Conservation (phyloP, 2,888 invertebrate genomes). For the Amphipoea lucens region DNA sequence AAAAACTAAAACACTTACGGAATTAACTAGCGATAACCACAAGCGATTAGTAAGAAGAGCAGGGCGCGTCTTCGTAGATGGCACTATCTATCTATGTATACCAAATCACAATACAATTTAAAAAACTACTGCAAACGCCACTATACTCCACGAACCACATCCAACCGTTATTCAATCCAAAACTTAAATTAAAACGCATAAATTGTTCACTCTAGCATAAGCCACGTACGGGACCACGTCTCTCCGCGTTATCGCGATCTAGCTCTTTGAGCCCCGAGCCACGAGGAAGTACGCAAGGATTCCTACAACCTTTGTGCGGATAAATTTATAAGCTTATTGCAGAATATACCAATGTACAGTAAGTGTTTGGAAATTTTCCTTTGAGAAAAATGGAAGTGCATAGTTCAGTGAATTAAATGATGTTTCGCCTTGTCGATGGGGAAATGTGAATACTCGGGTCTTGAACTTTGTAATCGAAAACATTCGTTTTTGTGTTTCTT, state of each 20-base stretch:
- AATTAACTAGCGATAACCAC: too few relatives aligned
- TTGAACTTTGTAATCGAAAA: neutral
- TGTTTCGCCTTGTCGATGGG: neutral
- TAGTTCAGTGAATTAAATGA: constrained; percentile 43
- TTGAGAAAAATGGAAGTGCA: constrained; percentile 52
- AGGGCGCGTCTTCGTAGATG: too few relatives aligned
- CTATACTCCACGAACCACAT: constrained; percentile 13
- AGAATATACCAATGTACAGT: constrained; percentile 35
- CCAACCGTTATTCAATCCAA: constrained; percentile 41
- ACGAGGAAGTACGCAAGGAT: constrained; percentile 76
- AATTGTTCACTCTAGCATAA: constrained; percentile 69
- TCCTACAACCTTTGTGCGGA: constrained; percentile 73
- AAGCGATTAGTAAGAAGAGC: too few relatives aligned
- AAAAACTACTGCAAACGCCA: neutral
- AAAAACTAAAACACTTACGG: too few relatives aligned
- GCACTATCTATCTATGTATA: too few relatives aligned
- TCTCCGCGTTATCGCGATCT: constrained; percentile 83
- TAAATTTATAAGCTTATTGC: constrained; percentile 69
- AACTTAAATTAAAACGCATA: constrained; percentile 62
- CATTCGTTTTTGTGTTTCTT: neutral
- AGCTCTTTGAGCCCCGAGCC: constrained; percentile 82
- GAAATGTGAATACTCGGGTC: neutral
- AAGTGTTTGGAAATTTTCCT: constrained; percentile 42
- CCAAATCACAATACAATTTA: neutral
- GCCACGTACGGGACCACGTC: constrained; percentile 71